Evolutionary conservation across 2,113 vertebrate genomes (phyloP).

Genomic region (Lampris incognitus): DNA sequence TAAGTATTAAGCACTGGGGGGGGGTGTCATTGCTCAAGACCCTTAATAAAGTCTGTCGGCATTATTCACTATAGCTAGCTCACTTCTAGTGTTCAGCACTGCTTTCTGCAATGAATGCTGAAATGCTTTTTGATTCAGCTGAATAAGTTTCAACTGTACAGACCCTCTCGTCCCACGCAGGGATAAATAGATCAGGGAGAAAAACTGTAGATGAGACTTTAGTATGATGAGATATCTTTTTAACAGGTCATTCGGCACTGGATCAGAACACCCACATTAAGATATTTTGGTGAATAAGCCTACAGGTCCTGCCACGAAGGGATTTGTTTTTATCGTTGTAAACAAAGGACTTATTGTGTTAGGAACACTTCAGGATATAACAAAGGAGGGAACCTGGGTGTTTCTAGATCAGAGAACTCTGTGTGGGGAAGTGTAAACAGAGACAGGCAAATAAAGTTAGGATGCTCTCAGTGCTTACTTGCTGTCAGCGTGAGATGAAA

Average conservation of each 20-base stretch:
- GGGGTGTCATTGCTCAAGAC: too few species aligned
- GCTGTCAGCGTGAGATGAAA: conserved; percentile 59
- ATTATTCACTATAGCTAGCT: too few species aligned
- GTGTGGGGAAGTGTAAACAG: conserved; percentile 63
- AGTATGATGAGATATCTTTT: conserved; percentile 4
- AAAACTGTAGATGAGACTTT: not conserved
- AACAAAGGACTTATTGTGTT: conserved; percentile 37
- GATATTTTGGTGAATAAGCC: conserved; percentile 1
- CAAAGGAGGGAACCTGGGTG: not conserved
- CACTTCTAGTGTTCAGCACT: too few species aligned
- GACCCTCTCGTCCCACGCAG: not conserved
- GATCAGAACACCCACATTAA: conserved; percentile 12
- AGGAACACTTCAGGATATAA: conserved; percentile 14
- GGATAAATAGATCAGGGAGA: not conserved
- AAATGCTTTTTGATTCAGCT: too few species aligned
- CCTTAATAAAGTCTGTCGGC: too few species aligned
- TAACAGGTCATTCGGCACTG: conserved; percentile 12
- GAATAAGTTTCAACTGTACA: not conserved
- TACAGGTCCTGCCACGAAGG: not conserved
- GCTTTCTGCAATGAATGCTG: too few species aligned
- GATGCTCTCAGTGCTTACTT: conserved; percentile 57
- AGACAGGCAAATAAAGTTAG: conserved; percentile 61
- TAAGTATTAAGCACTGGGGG: too few species aligned
- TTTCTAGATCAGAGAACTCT: conserved; percentile 59
- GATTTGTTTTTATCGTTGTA: conserved; percentile 32